phyloP scores from a whole-genome alignment of 1,140 invertebrate genomes.

The Drosophila burlai region DNA sequence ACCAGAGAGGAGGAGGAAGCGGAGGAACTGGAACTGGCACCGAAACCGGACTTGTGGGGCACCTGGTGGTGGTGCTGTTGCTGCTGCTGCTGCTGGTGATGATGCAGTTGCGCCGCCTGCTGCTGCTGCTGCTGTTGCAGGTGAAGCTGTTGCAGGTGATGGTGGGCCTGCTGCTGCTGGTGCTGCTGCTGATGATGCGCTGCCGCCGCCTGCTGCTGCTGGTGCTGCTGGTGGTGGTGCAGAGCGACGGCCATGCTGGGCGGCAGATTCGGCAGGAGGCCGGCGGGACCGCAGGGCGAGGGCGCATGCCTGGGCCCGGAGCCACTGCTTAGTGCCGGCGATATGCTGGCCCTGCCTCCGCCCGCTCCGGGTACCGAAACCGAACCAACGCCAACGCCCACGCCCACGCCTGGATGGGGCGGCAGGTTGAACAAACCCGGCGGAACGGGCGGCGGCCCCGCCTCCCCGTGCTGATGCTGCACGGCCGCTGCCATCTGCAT shows the following conservation, averaged over 20 bases:
- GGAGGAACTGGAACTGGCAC: conserved; percentile 68
- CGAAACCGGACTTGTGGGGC: conserved; percentile 67
- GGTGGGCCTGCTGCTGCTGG: conserved; percentile 60
- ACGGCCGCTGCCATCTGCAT: conserved; percentile 90
- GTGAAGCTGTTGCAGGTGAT: conserved; percentile 70
- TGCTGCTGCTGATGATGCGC: conserved; percentile 85
- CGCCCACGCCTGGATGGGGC: conserved; percentile 65
- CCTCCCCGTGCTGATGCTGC: conserved; percentile 86
- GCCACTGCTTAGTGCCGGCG: conserved; percentile 76
- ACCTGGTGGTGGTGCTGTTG: conserved; percentile 75
- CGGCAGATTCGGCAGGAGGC: conserved; percentile 73
- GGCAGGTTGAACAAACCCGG: conserved; percentile 83
- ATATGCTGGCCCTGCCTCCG: conserved; percentile 79
- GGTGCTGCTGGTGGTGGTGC: conserved; percentile 80
- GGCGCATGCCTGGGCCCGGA: conserved; percentile 79
- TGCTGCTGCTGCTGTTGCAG: conserved; percentile 81
- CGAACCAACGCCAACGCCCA: conserved; percentile 26
- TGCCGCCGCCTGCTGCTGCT: conserved; percentile 73
- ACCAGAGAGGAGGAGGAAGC: conserved; percentile 24
- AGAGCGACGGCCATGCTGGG: conserved; percentile 81
- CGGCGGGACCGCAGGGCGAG: conserved; percentile 78
- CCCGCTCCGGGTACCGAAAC: conserved; percentile 69
- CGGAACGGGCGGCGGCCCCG: conserved; percentile 84
- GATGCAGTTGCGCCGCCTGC: conserved; percentile 61
- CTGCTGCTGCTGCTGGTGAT: conserved; percentile 80